These are phyloP conservation scores for Dascillus cervinus DNA, from an alignment of 2,888 invertebrate species.

Conservation along the genomic window DNA sequence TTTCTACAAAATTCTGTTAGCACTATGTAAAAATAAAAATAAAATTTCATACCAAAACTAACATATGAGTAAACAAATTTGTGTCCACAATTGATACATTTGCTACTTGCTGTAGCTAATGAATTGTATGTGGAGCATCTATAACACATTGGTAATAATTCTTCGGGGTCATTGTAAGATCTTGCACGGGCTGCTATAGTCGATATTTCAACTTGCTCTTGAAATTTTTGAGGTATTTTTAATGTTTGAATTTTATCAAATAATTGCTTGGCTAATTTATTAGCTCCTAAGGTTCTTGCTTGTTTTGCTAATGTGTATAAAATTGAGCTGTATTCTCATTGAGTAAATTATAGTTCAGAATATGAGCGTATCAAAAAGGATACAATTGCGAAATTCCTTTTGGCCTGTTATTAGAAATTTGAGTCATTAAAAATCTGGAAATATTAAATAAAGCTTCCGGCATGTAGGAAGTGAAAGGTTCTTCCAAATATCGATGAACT, in stretches of 20 bases:
- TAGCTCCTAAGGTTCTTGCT: constrained; percentile 82
- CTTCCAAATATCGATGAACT: constrained; percentile 87
- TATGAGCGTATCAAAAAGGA: constrained; percentile 45
- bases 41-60: constrained; percentile 70
- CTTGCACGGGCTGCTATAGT: constrained; percentile 61
- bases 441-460: constrained; percentile 93
- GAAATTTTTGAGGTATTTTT: constrained; percentile 73
- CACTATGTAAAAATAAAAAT: not conserved
- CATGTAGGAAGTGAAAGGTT: constrained; percentile 92
- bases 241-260: constrained; percentile 78
- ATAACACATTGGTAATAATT: constrained; percentile 88
- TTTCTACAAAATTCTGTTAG: constrained; percentile 55
- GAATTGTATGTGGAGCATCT: constrained; percentile 93
- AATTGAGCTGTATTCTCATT: constrained; percentile 46
- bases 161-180: constrained; percentile 84
- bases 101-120: constrained; percentile 59
- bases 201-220: constrained; percentile 60
- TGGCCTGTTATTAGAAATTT: constrained; percentile 51
- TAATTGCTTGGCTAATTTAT: constrained; percentile 81
- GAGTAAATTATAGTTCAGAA: constrained; percentile 40
- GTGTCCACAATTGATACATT: constrained; percentile 84
- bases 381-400: constrained; percentile 79
- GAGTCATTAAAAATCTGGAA: constrained; percentile 70
- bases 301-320: constrained; percentile 89
- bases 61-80: constrained; percentile 85